Evolutionary conservation across 2,888 invertebrate species (phyloP).

Genomic region (Drosophila antonietae): DNA sequence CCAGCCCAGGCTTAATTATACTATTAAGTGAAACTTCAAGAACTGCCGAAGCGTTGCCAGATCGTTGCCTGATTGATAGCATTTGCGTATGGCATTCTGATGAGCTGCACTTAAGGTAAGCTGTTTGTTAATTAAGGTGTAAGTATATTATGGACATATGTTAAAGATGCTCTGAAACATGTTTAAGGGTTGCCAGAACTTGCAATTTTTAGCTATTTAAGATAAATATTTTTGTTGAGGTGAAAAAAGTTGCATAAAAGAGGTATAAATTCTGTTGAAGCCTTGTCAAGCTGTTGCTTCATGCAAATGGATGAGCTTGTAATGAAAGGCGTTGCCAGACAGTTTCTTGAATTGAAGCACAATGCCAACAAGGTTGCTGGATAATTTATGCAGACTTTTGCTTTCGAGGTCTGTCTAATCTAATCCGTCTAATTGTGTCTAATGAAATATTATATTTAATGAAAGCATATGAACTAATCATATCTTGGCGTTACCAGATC

Average conservation of each 20-base stretch:
- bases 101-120: constrained; percentile 6
- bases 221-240: not conserved
- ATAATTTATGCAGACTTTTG: not conserved
- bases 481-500: constrained; percentile 1
- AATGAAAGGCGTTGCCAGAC: not conserved
- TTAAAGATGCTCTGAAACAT: too few species aligned
- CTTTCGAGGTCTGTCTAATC: too few species aligned
- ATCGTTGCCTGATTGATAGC: constrained; percentile 9
- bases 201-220: too few species aligned
- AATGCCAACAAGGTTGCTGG: not conserved
- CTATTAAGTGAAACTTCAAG: constrained; percentile 1
- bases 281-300: not conserved
- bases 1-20: constrained; percentile 9
- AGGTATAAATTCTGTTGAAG: not conserved
- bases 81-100: constrained; percentile 6
- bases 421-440: too few species aligned
- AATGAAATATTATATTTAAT: too few species aligned
- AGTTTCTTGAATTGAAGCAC: too few species aligned
- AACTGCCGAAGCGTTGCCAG: constrained; percentile 9
- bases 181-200: constrained; percentile 1
- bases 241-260: not conserved
- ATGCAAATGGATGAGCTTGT: not conserved
- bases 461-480: too few species aligned
- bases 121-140: constrained; percentile 3
- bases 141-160: not conserved